Evolutionary conservation across 2,797 vertebrate genomes (phyloP), one percentile per base, ranked within the genome.

Genomic region (Notoglanidium macrostoma): DNA sequence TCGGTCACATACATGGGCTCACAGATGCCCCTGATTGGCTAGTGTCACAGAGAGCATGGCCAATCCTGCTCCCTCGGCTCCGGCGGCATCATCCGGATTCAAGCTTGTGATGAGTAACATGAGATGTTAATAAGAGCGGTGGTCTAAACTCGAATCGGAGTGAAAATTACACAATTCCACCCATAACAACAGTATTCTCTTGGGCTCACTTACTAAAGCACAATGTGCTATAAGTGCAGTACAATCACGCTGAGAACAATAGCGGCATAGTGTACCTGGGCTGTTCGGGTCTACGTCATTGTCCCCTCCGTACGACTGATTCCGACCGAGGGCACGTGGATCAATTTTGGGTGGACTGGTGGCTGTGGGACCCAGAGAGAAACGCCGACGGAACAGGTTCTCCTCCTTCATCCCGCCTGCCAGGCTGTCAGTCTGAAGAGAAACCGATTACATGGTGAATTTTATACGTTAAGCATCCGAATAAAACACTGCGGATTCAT

Each of bases 361-460:
- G 0, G 97, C 92, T 9, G 95, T 96, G 0, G 97, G 97, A 89
- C 97, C 97, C 90, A 99, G 95, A 17, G 98, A 99, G 93, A 98
- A 96, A 94, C 97, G 97, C 90, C 98, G 96, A 46, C 97, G 96
- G 83, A 97, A 96, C 85, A 98, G 95, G 93, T 96, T 97, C 95
- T 98, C 98, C 93, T 99, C 98, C 96, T 99, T 99, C 98, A 99
- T 99, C 94, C 94, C 94, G 95, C 93, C 96, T 92, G 94, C 89
- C 91, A 92, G 91, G 95, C 95, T 61, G 70, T 73, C 88, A 40
- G 95, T 97, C 97, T 98, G 94, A 81, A 91, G 90, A 83, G 55
- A 88, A 91, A 85, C 81, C 90, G n/a, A 51, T 82, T 29, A 67
- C 0, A 81, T 3, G 40, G 10, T 83, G 32, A 61, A 61, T 44